Base-by-base conservation (phyloP, 1,140 invertebrate species). In the Drosophila seguyi region DNA sequence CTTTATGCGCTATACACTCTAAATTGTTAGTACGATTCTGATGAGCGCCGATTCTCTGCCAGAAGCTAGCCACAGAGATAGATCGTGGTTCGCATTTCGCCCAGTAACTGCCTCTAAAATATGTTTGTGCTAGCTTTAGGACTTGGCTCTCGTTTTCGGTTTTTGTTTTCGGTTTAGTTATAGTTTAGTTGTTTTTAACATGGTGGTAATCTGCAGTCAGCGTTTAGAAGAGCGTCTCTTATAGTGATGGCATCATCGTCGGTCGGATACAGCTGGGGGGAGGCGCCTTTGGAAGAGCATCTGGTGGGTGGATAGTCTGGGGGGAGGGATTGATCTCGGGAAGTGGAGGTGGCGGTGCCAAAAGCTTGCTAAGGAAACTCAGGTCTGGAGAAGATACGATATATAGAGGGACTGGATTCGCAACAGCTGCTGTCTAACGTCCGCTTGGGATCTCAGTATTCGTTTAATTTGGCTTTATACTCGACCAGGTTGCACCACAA, bases 171-270 rank as follows among this genome's bases (percentile, higher is more conserved):
- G 71, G 56, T 68, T 67, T 86, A 60, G 38, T 67, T 75, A 63
- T 58, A 57, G 42, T 79, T 61, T 47, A 52, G 50, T 75, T 77
- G 71, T 80, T 75, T 88, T 88, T 71, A 86, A 82, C 78, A 86
- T 92, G 90, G 90, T 92, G 90, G 90, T 92, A 92, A 85, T 87
- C 79, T 92, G 90, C 90, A 92, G 90, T 92, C 90, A 92, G 90
- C 90, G 90, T 92, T 91, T 79, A 85, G 88, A 91, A 84, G 79
- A 90, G 81, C 67, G 75, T 90, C 80, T 87, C 85, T 86, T 79
- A 53, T 79, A 84, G 78, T 91, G 79, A 87, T 90, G 82, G 83
- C 83, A 84, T 91, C 80, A 79, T 91, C 72, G 57, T 83, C 68
- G 48, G 50, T 67, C 67, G 38, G 45, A 53, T 66, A 57, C 53